phyloP scores from a whole-genome alignment of 2,113 vertebrate species.

The Tachysurus vachellii region DNA sequence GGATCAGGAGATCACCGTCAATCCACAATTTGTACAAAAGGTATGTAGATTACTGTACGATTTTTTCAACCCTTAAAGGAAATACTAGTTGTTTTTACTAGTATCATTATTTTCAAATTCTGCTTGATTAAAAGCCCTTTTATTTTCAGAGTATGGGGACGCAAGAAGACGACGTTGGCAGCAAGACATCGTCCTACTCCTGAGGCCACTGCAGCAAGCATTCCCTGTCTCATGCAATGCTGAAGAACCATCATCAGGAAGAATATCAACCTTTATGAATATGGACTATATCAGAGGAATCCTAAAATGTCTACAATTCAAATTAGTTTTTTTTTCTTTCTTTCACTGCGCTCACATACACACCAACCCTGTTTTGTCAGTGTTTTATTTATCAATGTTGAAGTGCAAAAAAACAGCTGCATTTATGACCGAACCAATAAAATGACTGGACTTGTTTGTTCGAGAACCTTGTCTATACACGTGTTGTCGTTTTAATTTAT shows the following conservation, averaged over 20 bases:
- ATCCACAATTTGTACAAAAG: slow-evolving; percentile 99
- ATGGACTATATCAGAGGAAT: slow-evolving; percentile 76
- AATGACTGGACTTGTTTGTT: slow-evolving; percentile 75
- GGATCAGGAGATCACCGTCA: slow-evolving; percentile 99
- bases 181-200: slow-evolving; percentile 98
- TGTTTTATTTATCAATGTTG: slow-evolving; percentile 84
- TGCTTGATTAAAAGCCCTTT: neutral
- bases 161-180: slow-evolving; percentile 98
- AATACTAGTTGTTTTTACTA: neutral
- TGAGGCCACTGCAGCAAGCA: slow-evolving; percentile 74
- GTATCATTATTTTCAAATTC: neutral
- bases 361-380: slow-evolving; percentile 69
- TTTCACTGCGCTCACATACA: slow-evolving; percentile 67
- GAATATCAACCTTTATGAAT: slow-evolving; percentile 66
- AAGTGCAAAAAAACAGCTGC: slow-evolving; percentile 72
- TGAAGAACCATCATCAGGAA: slow-evolving; percentile 65
- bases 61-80: neutral
- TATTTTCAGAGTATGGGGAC: slow-evolving; percentile 92
- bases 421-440: slow-evolving; percentile 72
- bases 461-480: slow-evolving; percentile 48
- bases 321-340: slow-evolving; percentile 66
- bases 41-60: slow-evolving; percentile 61
- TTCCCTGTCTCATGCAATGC: slow-evolving; percentile 64
- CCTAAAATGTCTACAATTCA: slow-evolving; percentile 70
- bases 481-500: neutral